phyloP scores from a whole-genome alignment of 1,140 invertebrate genomes.

The Conus betulinus region DNA sequence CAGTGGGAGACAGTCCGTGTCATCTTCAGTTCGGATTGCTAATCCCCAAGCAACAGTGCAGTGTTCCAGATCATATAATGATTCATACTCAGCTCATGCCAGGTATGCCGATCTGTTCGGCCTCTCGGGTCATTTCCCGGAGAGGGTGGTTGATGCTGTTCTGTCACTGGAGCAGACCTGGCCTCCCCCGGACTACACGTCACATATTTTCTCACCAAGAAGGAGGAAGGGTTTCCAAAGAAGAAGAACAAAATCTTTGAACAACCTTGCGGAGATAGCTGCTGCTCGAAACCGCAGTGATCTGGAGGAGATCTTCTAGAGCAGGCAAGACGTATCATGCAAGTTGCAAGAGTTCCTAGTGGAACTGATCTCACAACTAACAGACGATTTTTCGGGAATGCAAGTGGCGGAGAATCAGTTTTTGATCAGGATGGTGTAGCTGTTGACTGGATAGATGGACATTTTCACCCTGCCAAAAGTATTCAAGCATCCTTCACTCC shows the following conservation, averaged over 20 bases:
- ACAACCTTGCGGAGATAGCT: slow-evolving; percentile 20
- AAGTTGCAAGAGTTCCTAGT: slow-evolving; percentile 32
- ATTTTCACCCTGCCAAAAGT: slow-evolving; percentile 3
- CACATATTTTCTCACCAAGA: neutral
- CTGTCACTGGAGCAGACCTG: slow-evolving; percentile 31
- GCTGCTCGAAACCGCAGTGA: slow-evolving; percentile 1
- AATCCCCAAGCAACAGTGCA: neutral
- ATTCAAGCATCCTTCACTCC: neutral
- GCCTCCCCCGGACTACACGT: neutral
- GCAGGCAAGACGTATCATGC: slow-evolving; percentile 27
- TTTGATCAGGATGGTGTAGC: neutral
- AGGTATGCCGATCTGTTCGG: neutral
- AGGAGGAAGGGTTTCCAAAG: slow-evolving; percentile 25
- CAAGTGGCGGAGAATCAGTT: neutral
- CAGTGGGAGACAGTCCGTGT: neutral
- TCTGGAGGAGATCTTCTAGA: slow-evolving; percentile 14
- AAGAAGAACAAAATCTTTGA: slow-evolving; percentile 39
- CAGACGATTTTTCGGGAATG: neutral
- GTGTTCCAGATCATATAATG: neutral
- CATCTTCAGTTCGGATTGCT: neutral
- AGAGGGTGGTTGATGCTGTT: slow-evolving; percentile 38
- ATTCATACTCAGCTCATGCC: neutral
- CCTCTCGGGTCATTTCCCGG: slow-evolving; percentile 35
- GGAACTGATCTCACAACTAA: neutral
- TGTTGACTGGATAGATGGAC: slow-evolving; percentile 8